phyloP scores from a whole-genome alignment of 1,140 invertebrate species.

The Aphis craccivora region DNA sequence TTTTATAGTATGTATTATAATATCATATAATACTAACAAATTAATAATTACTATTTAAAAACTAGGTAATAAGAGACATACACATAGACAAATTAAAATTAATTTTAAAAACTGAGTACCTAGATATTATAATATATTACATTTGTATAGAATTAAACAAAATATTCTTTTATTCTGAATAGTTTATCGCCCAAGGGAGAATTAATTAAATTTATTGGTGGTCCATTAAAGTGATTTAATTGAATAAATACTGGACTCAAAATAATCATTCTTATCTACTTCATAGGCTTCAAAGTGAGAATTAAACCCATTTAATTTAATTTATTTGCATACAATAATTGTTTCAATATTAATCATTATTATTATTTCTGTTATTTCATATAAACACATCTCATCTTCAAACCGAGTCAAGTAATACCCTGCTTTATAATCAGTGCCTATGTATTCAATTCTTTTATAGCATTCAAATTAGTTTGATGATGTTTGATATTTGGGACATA shows the following conservation, averaged over 20 bases:
- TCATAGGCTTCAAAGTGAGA: slow-evolving; percentile 4
- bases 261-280: neutral
- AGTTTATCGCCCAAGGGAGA: neutral
- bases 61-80: too few species aligned
- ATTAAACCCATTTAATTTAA: neutral
- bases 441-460: neutral
- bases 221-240: neutral
- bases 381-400: neutral
- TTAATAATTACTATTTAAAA: too few species aligned
- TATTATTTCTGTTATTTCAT: neutral
- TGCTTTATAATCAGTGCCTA: neutral
- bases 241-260: neutral
- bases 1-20: neutral
- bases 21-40: too few species aligned
- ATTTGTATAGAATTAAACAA: neutral
- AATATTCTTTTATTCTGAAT: neutral
- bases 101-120: too few species aligned
- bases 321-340: neutral
- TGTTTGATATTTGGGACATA: neutral
- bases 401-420: neutral
- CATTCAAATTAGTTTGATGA: neutral
- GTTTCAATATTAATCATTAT: neutral
- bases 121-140: too few species aligned
- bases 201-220: neutral
- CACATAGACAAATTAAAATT: too few species aligned